phyloP scores from a whole-genome alignment of 2,113 vertebrate genomes.

The Grallaria varia region DNA sequence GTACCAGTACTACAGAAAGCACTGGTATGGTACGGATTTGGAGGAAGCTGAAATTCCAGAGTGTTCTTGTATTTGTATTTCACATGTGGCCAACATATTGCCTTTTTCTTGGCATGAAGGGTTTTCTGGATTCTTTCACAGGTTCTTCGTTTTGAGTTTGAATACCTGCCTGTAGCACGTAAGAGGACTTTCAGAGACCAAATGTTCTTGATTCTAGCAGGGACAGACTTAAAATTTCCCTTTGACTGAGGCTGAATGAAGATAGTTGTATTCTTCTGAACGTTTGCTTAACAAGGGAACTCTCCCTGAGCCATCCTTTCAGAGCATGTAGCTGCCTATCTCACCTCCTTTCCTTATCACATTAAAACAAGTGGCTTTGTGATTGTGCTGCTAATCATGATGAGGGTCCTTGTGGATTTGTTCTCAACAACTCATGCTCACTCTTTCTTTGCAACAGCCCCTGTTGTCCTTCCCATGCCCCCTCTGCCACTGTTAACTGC shows the following conservation, averaged over 20 bases:
- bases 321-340: background rate
- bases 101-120: background rate
- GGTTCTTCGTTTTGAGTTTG: background rate
- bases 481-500: background rate
- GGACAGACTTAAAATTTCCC: background rate
- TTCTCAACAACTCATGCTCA: background rate
- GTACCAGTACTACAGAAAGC: background rate
- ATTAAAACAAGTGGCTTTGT: slow-evolving; percentile 13
- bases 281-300: background rate
- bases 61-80: background rate
- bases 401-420: slow-evolving; percentile 21
- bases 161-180: background rate
- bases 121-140: background rate
- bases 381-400: slow-evolving; percentile 44
- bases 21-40: background rate
- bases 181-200: background rate
- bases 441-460: background rate
- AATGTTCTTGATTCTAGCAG: background rate
- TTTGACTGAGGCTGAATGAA: background rate
- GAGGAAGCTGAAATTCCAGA: background rate
- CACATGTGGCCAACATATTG: background rate
- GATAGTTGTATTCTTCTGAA: background rate
- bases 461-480: background rate
- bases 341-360: slow-evolving; percentile 25
- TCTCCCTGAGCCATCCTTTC: background rate